Evolutionary conservation across 2,888 invertebrate species (phyloP), one percentile per base, ranked within the genome.

Genomic region (Acanthococcus lagerstroemiae): DNA sequence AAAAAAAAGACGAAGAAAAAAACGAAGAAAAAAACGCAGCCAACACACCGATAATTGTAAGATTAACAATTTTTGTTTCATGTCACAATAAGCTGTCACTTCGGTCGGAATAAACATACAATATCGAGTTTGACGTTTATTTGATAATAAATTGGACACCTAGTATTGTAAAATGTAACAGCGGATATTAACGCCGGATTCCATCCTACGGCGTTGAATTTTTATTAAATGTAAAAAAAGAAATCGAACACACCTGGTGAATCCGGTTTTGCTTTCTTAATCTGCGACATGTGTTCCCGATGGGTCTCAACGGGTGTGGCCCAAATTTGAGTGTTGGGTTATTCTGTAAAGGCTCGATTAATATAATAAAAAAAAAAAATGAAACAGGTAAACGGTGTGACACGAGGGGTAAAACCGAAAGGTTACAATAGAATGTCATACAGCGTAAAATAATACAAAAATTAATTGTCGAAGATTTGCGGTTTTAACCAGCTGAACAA

Each of bases 1-100:
- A n/a, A n/a, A n/a, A n/a, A n/a, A n/a, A n/a, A n/a, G n/a, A n/a
- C n/a, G n/a, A n/a, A n/a, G n/a, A n/a, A n/a, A n/a, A n/a, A n/a
- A n/a, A n/a, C n/a, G n/a, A n/a, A n/a, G n/a, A n/a, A n/a, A n/a
- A n/a, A n/a, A n/a, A n/a, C n/a, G 37, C 37, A 30, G 7, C 37
- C 12, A 15, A 37, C 37, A 37, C 12, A 37, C 37, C 37, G 37
- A 37, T 30, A 37, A 37, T 37, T 37, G 37, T 37, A 37, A 37
- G 37, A 61, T 61, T 48, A 61, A 50, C 50, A 61, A 27, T 52
- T 48, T 48, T 61, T 61, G 50, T 48, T 61, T 61, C 61, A 27
- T 61, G 61, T 61, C 61, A 61, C 61, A 61, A 61, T 61, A 61
- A 48, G 48, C 61, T 61, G 61, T 61, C 61, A 61, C 9, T 57